These are phyloP conservation scores for Eubucco bourcierii DNA, from an alignment of 2,113 vertebrate genomes.

Conservation along the genomic window DNA sequence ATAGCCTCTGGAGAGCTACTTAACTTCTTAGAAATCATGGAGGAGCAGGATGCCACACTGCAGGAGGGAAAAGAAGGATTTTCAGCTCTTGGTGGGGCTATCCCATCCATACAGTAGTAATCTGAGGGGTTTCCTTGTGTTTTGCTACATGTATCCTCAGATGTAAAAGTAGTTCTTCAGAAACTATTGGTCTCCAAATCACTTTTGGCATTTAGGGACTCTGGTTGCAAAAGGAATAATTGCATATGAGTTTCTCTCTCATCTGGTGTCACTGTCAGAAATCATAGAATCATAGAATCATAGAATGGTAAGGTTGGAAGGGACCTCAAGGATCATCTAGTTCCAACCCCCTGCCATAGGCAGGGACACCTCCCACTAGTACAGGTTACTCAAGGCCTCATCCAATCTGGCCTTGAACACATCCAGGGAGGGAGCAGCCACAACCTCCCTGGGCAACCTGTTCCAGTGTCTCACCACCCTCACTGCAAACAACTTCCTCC, in stretches of 20 bases:
- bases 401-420: no score
- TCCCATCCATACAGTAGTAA: background rate
- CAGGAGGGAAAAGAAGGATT: background rate
- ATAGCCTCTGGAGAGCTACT: background rate
- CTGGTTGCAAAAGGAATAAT: background rate
- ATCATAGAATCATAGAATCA: no score
- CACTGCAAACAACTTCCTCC: no score
- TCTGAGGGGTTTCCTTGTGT: background rate
- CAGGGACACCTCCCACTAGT: no score
- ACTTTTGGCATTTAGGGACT: background rate
- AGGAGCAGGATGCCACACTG: background rate
- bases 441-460: no score
- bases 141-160: background rate
- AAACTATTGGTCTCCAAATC: background rate
- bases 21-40: background rate
- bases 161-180: rapidly evolving
- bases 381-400: no score
- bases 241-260: background rate
- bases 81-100: background rate
- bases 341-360: no score
- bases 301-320: no score
- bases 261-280: background rate
- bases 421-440: no score
- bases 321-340: no score
- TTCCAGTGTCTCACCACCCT: no score